Evolutionary conservation across 2,113 vertebrate genomes (phyloP).

Genomic region (Oreochromis niloticus): DNA sequence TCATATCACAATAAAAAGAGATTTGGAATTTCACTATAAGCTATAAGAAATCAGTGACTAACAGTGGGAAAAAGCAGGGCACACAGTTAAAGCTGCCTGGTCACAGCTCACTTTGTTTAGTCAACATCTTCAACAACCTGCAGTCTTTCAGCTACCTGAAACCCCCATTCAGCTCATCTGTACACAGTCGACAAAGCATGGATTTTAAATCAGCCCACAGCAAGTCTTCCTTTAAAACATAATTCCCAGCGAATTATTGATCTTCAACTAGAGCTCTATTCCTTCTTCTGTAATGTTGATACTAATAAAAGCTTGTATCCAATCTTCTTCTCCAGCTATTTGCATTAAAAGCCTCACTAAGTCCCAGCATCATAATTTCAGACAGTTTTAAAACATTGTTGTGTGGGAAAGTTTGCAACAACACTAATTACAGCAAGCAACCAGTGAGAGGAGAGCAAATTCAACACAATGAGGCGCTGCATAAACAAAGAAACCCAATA

Average conservation of each 20-base stretch:
- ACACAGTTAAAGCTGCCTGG: not conserved
- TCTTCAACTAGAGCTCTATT: not conserved
- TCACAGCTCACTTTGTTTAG: not conserved
- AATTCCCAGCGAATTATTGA: not conserved
- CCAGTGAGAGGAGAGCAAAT: not conserved
- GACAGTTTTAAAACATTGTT: not conserved
- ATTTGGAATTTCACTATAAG: not conserved
- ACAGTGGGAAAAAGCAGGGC: not conserved
- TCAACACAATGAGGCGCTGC: slow-evolving; percentile 1
- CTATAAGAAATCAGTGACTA: rapidly evolving
- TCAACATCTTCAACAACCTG: not conserved
- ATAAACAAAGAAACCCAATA: slow-evolving; percentile 18
- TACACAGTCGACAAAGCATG: not conserved
- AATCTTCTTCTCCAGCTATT: not conserved
- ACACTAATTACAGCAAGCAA: slow-evolving; percentile 16
- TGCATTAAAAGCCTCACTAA: not conserved
- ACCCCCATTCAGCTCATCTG: not conserved
- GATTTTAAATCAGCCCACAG: not conserved
- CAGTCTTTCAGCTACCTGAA: not conserved
- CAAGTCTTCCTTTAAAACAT: not conserved
- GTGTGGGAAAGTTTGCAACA: slow-evolving; percentile 16
- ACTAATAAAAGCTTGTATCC: not conserved
- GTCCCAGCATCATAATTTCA: not conserved
- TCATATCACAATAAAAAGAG: not conserved
- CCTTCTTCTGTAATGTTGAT: not conserved